Conservation (phyloP, 2,797 vertebrate species). For the Adelosebastes latens region DNA sequence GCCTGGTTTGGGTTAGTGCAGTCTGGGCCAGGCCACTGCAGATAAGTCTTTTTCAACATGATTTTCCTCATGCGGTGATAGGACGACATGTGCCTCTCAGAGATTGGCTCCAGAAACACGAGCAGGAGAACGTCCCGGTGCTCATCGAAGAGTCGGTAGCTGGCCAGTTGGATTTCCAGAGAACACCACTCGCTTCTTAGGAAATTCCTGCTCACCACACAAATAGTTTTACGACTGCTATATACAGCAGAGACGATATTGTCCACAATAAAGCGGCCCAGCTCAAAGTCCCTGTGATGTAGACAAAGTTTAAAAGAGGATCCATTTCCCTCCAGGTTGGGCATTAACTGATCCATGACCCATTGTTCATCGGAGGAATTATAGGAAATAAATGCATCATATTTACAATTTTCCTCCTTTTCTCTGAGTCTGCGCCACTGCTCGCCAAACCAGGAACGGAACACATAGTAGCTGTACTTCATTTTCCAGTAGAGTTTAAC, state of each 20-base stretch:
- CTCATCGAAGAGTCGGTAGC: constrained; percentile 89
- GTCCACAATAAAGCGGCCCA: constrained; percentile 82
- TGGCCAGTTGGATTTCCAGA: constrained; percentile 90
- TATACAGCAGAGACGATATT: constrained; percentile 90
- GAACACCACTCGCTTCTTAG: constrained; percentile 91
- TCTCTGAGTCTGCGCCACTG: constrained; percentile 82
- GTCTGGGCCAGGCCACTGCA: constrained; percentile 84
- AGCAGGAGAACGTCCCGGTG: constrained; percentile 88
- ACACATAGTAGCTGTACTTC: constrained; percentile 86
- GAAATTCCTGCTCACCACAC: constrained; percentile 87
- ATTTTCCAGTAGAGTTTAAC: constrained; percentile 85
- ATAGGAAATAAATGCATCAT: constrained; percentile 91
- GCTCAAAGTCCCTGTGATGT: constrained; percentile 84
- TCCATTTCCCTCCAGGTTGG: constrained; percentile 77
- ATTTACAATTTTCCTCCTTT: constrained; percentile 83
- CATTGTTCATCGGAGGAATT: constrained; percentile 87
- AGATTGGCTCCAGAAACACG: constrained; percentile 86
- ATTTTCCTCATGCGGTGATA: constrained; percentile 91
- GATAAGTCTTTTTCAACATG: constrained; percentile 89
- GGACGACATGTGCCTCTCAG: constrained; percentile 82
- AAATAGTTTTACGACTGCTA: constrained; percentile 88
- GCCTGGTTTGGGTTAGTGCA: constrained; percentile 77
- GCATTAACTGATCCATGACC: constrained; percentile 85
- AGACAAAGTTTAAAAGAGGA: constrained; percentile 83
- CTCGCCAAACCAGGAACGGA: constrained; percentile 85